These are phyloP conservation scores for Drosophila maculinotata DNA, from an alignment of 2,888 invertebrate genomes.

Conservation along the genomic window DNA sequence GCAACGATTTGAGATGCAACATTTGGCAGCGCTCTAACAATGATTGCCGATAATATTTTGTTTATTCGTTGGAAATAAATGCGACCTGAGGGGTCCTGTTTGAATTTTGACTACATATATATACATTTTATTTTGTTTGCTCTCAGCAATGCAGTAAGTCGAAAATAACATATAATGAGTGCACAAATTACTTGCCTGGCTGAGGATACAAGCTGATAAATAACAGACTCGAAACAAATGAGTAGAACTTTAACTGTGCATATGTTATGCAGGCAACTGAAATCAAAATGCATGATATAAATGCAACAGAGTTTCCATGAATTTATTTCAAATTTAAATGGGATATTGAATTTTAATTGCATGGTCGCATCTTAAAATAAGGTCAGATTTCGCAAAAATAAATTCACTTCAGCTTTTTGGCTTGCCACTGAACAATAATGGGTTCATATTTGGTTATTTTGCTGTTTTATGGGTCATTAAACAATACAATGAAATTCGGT, in stretches of 20 bases:
- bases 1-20: slow-evolving; percentile 39
- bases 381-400: too few species aligned
- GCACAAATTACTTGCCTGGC: not conserved
- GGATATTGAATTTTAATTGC: too few species aligned
- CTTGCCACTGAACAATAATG: too few species aligned
- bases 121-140: not conserved
- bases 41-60: slow-evolving; percentile 46
- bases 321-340: not conserved
- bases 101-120: not conserved
- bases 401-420: too few species aligned
- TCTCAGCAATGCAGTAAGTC: slow-evolving; percentile 21
- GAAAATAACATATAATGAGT: slow-evolving; percentile 21
- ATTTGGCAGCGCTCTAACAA: slow-evolving; percentile 20
- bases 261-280: not conserved
- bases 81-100: slow-evolving; percentile 3
- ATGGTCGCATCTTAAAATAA: too few species aligned
- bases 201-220: not conserved
- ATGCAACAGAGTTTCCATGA: not conserved
- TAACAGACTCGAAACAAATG: too few species aligned
- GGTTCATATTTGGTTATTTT: too few species aligned
- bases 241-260: too few species aligned
- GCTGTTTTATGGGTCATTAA: too few species aligned
- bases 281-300: not conserved
- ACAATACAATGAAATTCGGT: too few species aligned
- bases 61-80: not conserved